Evolutionary conservation across 1,140 invertebrate genomes (phyloP).

Genomic region (Zophobas atratus): DNA sequence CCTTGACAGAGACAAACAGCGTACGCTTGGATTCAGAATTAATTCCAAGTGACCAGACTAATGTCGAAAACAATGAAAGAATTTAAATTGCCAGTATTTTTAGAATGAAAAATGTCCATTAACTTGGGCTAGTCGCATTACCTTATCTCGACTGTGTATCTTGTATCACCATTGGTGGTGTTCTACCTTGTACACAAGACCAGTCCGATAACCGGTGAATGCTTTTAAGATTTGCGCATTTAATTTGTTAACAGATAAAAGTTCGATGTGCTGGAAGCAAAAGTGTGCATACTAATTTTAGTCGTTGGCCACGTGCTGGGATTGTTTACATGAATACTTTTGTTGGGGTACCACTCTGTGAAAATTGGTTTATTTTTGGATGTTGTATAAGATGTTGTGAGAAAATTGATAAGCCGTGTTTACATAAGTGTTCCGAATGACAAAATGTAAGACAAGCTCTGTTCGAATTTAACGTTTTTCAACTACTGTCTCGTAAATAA

Average conservation of each 20-base stretch:
- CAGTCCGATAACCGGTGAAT: not conserved
- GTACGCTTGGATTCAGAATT: not conserved
- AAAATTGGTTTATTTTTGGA: not conserved
- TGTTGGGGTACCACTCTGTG: not conserved
- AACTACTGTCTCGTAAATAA: constrained; percentile 24
- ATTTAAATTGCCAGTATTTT: not conserved
- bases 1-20: not conserved
- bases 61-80: not conserved
- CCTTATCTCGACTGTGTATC: not conserved
- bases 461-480: not conserved
- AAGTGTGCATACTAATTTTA: constrained; percentile 24
- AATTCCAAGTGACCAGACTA: not conserved
- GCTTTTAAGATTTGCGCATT: not conserved
- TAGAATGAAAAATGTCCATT: not conserved
- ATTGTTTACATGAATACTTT: constrained; percentile 17
- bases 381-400: not conserved
- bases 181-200: not conserved
- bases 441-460: not conserved
- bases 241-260: constrained; percentile 7
- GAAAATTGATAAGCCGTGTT: not conserved
- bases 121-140: not conserved
- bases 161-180: not conserved
- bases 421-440: not conserved
- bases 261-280: constrained; percentile 29
- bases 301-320: constrained; percentile 25